Conservation (phyloP, 1,140 invertebrate genomes). For the Pygmarrhopalites habei region DNA sequence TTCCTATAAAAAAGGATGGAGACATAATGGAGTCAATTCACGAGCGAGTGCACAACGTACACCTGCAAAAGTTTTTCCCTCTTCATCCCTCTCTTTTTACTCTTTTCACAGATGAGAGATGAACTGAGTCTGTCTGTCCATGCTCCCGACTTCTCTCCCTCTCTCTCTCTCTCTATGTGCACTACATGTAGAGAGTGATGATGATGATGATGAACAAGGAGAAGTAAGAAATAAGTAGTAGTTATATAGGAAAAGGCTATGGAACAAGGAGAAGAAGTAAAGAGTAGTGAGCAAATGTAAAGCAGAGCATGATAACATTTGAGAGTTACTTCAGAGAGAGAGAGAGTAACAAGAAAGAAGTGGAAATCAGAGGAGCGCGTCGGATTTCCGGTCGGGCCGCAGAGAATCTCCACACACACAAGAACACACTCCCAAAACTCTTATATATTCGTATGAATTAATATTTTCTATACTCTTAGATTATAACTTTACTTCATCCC, state of each 20-base stretch:
- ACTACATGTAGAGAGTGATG: too few species aligned
- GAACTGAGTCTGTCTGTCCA: constrained; percentile 10
- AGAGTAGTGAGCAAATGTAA: constrained; percentile 6
- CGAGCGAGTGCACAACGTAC: constrained; percentile 16
- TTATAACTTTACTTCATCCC: too few species aligned
- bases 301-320: constrained; percentile 5
- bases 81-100: background rate
- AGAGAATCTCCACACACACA: background rate
- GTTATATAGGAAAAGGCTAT: too few species aligned
- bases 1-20: constrained; percentile 17
- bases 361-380: constrained; percentile 14
- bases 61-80: constrained; percentile 17
- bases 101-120: constrained; percentile 12
- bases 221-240: too few species aligned
- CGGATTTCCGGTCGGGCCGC: constrained; percentile 12
- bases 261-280: background rate
- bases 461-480: too few species aligned
- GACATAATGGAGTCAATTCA: constrained; percentile 20
- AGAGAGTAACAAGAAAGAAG: constrained; percentile 10
- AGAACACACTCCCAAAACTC: background rate
- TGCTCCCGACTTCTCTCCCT: too few species aligned
- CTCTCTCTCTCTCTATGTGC: too few species aligned
- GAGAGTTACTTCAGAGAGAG: background rate
- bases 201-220: background rate
- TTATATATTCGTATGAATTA: too few species aligned